Percentiles rank a stretch among this genome's conserved stretches.
phyloP scores from a whole-genome alignment of 2,888 invertebrate species.

The Aelia acuminata region DNA sequence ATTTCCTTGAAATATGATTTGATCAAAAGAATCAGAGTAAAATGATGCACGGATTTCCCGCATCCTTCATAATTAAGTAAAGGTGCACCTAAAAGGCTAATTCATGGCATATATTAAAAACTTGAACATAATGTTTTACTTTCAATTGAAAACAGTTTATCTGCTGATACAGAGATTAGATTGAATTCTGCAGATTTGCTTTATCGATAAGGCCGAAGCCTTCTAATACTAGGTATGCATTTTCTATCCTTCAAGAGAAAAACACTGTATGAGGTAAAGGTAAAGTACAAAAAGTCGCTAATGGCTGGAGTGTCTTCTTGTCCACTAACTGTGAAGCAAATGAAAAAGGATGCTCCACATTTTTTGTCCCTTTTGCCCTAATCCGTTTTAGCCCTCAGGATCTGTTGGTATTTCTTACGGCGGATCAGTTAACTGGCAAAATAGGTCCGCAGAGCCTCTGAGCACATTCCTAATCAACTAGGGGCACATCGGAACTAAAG shows the following conservation, averaged over 20 bases:
- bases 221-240: background rate
- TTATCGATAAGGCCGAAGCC: background rate
- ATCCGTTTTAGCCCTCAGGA: constrained; percentile 9
- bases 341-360: constrained; percentile 9
- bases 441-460: background rate
- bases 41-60: too few relatives aligned
- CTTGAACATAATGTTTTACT: too few relatives aligned
- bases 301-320: constrained; percentile 8
- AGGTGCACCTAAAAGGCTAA: too few relatives aligned
- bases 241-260: too few relatives aligned
- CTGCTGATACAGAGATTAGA: too few relatives aligned
- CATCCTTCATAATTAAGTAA: too few relatives aligned
- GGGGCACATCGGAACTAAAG: too few relatives aligned
- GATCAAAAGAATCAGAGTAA: too few relatives aligned
- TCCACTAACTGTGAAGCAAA: background rate
- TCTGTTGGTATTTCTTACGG: constrained; percentile 18
- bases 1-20: too few relatives aligned
- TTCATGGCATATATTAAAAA: too few relatives aligned
- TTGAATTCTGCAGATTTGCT: background rate
- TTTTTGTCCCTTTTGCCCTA: background rate
- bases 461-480: too few relatives aligned
- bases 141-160: too few relatives aligned
- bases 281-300: background rate
- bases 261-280: background rate
- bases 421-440: constrained; percentile 28